Evolutionary conservation across 2,888 invertebrate genomes (phyloP).

Genomic region (Zygothrica quintamaculata): DNA sequence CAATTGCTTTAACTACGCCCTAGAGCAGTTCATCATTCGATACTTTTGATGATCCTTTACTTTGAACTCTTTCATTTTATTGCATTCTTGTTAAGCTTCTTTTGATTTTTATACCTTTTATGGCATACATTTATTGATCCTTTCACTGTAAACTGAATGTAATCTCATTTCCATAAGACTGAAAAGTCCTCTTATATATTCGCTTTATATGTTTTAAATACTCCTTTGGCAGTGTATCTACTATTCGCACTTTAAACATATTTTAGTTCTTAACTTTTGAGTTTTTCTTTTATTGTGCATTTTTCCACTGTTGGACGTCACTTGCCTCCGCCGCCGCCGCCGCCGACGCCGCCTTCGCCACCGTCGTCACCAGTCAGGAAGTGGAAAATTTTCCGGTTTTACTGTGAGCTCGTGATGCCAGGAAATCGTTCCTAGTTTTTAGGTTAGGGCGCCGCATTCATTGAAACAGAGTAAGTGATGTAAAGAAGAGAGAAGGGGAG

Average conservation of each 20-base stretch:
- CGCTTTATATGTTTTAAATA: too few relatives aligned
- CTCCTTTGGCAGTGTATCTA: background rate
- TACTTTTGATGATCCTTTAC: too few relatives aligned
- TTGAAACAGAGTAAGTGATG: background rate
- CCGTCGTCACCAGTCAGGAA: constrained; percentile 67
- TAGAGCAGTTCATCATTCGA: too few relatives aligned
- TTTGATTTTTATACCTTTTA: constrained; percentile 8
- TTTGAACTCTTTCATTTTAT: too few relatives aligned
- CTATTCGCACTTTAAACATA: background rate
- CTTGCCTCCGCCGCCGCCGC: too few relatives aligned
- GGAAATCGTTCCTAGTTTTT: constrained; percentile 65
- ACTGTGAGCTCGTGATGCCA: constrained; percentile 67
- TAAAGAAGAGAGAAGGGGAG: background rate
- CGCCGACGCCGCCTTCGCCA: too few relatives aligned
- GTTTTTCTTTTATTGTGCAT: constrained; percentile 6
- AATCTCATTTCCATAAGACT: too few relatives aligned
- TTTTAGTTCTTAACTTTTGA: background rate
- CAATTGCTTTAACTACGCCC: background rate
- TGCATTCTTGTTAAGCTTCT: too few relatives aligned
- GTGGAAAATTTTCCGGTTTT: constrained; percentile 78
- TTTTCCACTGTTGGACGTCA: constrained; percentile 30
- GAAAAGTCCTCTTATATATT: too few relatives aligned
- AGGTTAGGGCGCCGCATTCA: constrained; percentile 20
- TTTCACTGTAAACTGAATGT: background rate
- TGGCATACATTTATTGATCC: too few relatives aligned